phyloP scores from a whole-genome alignment of 2,888 invertebrate species.

The Esperia sulphurella region DNA sequence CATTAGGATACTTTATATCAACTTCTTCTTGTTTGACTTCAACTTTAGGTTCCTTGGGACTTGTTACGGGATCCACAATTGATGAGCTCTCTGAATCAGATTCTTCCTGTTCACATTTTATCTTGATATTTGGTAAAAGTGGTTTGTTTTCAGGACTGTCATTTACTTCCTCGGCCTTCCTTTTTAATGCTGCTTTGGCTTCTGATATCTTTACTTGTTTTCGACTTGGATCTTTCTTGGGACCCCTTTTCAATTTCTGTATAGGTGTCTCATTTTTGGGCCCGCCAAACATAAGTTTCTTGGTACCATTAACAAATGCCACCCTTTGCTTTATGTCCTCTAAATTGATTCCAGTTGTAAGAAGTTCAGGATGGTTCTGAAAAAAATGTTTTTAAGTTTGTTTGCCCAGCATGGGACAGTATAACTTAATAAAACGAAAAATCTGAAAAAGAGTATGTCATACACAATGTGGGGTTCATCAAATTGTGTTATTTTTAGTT shows the following conservation, averaged over 20 bases:
- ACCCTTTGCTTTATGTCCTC: slow-evolving; percentile 80
- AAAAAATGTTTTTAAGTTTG: too few species aligned
- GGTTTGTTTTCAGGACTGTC: slow-evolving; percentile 54
- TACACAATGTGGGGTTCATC: too few species aligned
- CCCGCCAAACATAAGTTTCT: slow-evolving; percentile 69
- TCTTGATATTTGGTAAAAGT: slow-evolving; percentile 62
- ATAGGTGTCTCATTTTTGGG: slow-evolving; percentile 48
- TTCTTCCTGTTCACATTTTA: slow-evolving; percentile 64
- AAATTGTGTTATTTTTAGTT: too few species aligned
- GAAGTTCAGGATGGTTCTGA: slow-evolving; percentile 86
- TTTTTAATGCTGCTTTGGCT: slow-evolving; percentile 40
- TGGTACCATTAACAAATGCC: slow-evolving; percentile 69
- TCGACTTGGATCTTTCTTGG: slow-evolving; percentile 50
- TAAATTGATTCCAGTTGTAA: slow-evolving; percentile 86
- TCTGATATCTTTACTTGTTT: slow-evolving; percentile 40
- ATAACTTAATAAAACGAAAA: too few species aligned
- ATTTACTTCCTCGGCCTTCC: slow-evolving; percentile 47
- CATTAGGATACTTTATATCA: slow-evolving; percentile 46
- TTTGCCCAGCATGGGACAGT: too few species aligned
- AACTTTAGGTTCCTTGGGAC: slow-evolving; percentile 59
- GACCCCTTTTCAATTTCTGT: slow-evolving; percentile 50
- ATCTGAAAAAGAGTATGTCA: too few species aligned
- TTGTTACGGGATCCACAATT: slow-evolving; percentile 61
- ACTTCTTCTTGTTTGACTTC: slow-evolving; percentile 62
- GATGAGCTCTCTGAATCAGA: slow-evolving; percentile 74